Evolutionary conservation across 2,888 invertebrate genomes (phyloP).

Genomic region (Phlogophora meticulosa): DNA sequence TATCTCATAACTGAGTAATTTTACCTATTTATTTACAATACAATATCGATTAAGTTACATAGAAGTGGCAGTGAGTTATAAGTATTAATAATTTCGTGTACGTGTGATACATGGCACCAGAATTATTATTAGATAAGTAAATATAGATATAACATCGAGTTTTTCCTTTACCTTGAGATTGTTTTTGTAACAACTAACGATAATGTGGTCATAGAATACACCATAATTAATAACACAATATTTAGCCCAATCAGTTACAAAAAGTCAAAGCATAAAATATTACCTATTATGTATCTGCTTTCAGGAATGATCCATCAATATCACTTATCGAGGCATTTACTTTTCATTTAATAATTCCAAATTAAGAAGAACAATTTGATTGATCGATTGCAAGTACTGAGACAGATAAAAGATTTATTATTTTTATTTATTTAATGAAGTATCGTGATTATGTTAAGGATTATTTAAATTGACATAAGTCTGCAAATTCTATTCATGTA

Average conservation of each 20-base stretch:
- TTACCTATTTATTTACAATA: slow-evolving; percentile 65
- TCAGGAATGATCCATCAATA: neutral
- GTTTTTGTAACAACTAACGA: slow-evolving; percentile 26
- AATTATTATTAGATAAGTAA: slow-evolving; percentile 50
- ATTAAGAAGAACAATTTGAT: slow-evolving; percentile 6
- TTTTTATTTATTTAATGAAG: slow-evolving; percentile 4
- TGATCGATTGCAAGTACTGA: neutral
- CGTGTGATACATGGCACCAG: slow-evolving; percentile 71
- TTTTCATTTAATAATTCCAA: slow-evolving; percentile 1
- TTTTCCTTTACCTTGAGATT: slow-evolving; percentile 28
- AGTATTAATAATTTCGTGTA: slow-evolving; percentile 55
- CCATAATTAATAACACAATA: slow-evolving; percentile 38
- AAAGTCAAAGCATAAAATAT: neutral
- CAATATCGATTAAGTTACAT: slow-evolving; percentile 52
- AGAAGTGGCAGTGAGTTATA: slow-evolving; percentile 59
- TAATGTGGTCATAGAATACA: slow-evolving; percentile 20
- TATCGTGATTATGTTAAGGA: slow-evolving; percentile 1
- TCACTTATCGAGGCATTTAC: neutral
- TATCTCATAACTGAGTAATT: slow-evolving; percentile 55
- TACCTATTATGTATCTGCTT: neutral
- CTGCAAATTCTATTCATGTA: neutral
- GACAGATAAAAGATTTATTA: neutral
- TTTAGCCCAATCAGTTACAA: slow-evolving; percentile 14
- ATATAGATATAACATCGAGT: slow-evolving; percentile 35
- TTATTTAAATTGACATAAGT: neutral